A percentile compares a stretch with the other conserved stretches of the same genome.
Evolutionary conservation across 2,797 vertebrate genomes (phyloP).

Genomic region (Valencia hispanica): DNA sequence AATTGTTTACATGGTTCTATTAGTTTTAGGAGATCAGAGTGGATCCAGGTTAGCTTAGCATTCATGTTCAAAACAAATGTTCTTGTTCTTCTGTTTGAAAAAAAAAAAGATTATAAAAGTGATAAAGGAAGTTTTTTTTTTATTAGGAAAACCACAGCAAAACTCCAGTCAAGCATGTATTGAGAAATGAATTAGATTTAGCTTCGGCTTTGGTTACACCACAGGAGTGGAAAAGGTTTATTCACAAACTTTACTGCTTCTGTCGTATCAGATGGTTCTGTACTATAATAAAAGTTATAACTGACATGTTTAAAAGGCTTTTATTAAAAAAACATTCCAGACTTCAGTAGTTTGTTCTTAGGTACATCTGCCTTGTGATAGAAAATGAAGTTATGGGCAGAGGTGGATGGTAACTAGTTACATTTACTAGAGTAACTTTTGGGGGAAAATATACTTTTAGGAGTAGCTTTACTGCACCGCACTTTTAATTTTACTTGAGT

Average conservation of each 20-base stretch:
- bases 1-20: neutral
- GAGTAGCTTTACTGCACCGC: too few species aligned
- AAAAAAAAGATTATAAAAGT: neutral
- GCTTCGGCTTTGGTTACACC: neutral
- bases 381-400: too few species aligned
- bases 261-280: neutral
- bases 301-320: neutral
- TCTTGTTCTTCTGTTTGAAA: neutral
- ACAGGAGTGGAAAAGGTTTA: neutral
- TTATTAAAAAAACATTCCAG: too few species aligned
- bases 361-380: too few species aligned
- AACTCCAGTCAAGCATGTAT: neutral
- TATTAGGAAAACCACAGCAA: neutral
- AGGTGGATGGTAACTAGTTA: too few species aligned
- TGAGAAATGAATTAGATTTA: too few species aligned
- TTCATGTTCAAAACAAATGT: neutral
- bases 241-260: neutral
- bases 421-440: too few species aligned
- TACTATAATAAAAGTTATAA: neutral
- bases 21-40: neutral
- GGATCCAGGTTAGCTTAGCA: neutral
- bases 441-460: too few species aligned
- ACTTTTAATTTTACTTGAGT: too few species aligned
- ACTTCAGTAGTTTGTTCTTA: too few species aligned
- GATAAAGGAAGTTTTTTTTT: neutral